phyloP scores from a whole-genome alignment of 2,113 vertebrate species.

The Dromiciops gliroides region DNA sequence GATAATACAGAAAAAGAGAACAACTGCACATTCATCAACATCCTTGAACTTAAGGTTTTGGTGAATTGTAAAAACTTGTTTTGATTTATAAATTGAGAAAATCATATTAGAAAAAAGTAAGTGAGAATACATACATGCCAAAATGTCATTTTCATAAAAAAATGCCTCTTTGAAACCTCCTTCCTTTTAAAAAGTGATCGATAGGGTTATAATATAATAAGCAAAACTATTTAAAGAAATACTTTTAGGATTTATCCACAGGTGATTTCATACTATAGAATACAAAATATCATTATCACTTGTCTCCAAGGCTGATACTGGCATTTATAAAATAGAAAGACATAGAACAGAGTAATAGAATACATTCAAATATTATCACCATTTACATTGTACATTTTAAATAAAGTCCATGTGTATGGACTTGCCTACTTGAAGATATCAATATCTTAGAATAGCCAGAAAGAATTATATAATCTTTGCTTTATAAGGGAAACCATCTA shows the following conservation, averaged over 20 bases:
- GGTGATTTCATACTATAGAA: conserved; percentile 33
- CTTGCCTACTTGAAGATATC: background rate
- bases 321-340: conserved; percentile 14
- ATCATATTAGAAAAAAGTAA: conserved; percentile 62
- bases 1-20: conserved; percentile 57
- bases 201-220: conserved; percentile 50
- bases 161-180: conserved; percentile 51
- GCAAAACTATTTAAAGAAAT: conserved; percentile 21
- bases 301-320: background rate
- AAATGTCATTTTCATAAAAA: conserved; percentile 72
- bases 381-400: background rate
- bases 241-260: conserved; percentile 31
- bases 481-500: background rate
- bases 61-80: conserved; percentile 60
- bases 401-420: background rate
- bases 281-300: conserved; percentile 22
- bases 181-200: conserved; percentile 55
- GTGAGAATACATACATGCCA: conserved; percentile 65
- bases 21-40: conserved; percentile 50
- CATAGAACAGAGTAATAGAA: conserved; percentile 18
- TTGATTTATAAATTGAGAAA: conserved; percentile 71
- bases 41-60: conserved; percentile 63
- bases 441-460: background rate
- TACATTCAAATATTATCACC: background rate
- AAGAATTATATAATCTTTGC: background rate